Evolutionary conservation across 2,888 invertebrate genomes (phyloP).

Genomic region (Xylota sylvarum): DNA sequence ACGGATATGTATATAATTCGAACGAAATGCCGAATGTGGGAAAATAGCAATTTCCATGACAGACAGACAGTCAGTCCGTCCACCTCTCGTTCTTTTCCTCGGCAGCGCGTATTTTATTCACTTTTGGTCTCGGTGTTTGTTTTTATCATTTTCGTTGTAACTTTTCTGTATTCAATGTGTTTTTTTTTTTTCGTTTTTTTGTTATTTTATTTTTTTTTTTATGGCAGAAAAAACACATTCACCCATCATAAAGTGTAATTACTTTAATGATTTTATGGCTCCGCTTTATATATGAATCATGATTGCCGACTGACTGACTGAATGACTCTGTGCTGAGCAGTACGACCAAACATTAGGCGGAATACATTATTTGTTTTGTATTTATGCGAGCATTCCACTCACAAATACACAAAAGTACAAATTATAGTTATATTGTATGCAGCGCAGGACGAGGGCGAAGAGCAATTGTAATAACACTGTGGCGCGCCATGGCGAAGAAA

Average conservation of each 20-base stretch:
- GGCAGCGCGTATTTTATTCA: constrained; percentile 32
- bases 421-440: constrained; percentile 72
- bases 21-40: constrained; percentile 61
- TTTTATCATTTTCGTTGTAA: constrained; percentile 41
- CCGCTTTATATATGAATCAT: constrained; percentile 78
- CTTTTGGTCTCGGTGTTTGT: constrained; percentile 27
- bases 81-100: constrained; percentile 48
- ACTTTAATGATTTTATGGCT: constrained; percentile 80
- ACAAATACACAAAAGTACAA: constrained; percentile 64
- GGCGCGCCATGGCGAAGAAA: constrained; percentile 62
- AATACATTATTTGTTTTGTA: constrained; percentile 77
- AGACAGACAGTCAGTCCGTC: no score
- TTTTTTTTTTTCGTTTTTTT: constrained; percentile 41
- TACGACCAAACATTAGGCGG: constrained; percentile 74
- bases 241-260: constrained; percentile 80
- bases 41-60: constrained; percentile 66
- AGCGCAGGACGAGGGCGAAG: constrained; percentile 26
- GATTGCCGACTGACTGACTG: constrained; percentile 76
- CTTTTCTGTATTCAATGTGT: constrained; percentile 52
- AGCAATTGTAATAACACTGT: constrained; percentile 54
- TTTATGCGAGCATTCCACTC: constrained; percentile 76
- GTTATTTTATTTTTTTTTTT: constrained; percentile 63
- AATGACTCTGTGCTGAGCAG: constrained; percentile 63
- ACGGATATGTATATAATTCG: constrained; percentile 45
- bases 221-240: constrained; percentile 74